These are phyloP conservation scores for Oscheius sp. DNA, from an alignment of 2,888 invertebrate genomes.

Conservation along the genomic window DNA sequence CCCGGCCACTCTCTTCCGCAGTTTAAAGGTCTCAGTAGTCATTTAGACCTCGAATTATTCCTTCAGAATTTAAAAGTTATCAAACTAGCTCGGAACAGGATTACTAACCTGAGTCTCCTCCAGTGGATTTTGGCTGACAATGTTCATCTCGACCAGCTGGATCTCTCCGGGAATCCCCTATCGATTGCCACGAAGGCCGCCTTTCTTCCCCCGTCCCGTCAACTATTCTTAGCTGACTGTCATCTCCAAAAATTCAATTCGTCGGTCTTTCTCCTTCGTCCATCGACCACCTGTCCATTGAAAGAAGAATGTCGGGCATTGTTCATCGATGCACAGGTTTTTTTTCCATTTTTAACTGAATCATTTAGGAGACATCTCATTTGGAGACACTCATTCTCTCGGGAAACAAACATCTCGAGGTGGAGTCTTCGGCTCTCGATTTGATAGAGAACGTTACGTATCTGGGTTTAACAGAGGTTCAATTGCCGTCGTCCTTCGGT, in stretches of 20 bases:
- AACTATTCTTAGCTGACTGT: conserved; percentile 53
- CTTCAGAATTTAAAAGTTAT: conserved; percentile 32
- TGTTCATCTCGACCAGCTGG: conserved; percentile 55
- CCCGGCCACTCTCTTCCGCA: conserved; percentile 54
- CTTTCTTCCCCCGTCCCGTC: conserved; percentile 52
- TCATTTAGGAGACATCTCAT: conserved; percentile 1
- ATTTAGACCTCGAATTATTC: background rate
- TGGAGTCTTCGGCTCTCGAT: conserved; percentile 46
- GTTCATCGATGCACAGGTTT: conserved; percentile 23
- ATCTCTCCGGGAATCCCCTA: conserved; percentile 58
- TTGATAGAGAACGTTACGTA: conserved; percentile 43
- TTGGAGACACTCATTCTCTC: conserved; percentile 56
- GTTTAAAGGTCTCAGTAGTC: conserved; percentile 33
- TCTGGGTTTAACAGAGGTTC: conserved; percentile 40
- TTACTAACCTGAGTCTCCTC: conserved; percentile 51
- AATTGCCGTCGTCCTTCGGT: conserved; percentile 39
- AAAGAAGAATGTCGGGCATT: conserved; percentile 25
- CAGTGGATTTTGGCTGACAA: conserved; percentile 54
- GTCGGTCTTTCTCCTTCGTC: conserved; percentile 48
- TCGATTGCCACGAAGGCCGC: conserved; percentile 41
- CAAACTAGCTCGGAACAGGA: conserved; percentile 55
- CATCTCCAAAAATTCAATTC: conserved; percentile 51
- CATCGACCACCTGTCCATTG: conserved; percentile 14
- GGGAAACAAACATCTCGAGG: conserved; percentile 45
- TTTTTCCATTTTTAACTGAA: background rate